Conservation (phyloP, 2,888 invertebrate genomes). For the Pyrochroa serraticornis region DNA sequence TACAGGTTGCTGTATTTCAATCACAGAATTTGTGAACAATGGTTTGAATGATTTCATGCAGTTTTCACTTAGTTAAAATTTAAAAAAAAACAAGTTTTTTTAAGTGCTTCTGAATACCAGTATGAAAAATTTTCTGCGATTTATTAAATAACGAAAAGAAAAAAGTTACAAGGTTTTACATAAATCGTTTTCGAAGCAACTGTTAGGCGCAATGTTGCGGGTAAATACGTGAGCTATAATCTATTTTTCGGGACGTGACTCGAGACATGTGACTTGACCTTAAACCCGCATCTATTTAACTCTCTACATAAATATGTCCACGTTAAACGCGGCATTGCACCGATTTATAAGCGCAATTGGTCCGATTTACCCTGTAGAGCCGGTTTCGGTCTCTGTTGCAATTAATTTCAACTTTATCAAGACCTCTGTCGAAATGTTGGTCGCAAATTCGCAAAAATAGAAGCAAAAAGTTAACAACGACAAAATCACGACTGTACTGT, state of each 20-base stretch:
- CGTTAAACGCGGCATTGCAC: background rate
- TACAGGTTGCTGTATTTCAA: too few relatives aligned
- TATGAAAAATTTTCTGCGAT: too few relatives aligned
- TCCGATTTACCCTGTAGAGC: background rate
- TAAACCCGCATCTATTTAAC: background rate
- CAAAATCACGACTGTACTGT: too few relatives aligned
- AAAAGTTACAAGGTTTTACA: background rate
- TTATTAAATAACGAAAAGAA: background rate
- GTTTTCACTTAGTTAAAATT: too few relatives aligned
- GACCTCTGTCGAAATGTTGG: background rate
- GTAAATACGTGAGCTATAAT: slow-evolving; percentile 39
- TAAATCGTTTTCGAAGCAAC: background rate
- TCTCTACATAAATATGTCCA: background rate
- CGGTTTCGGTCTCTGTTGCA: background rate
- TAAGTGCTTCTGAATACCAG: too few relatives aligned
- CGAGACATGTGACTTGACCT: slow-evolving; percentile 34
- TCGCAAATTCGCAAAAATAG: too few relatives aligned
- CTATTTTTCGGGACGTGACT: slow-evolving; percentile 46
- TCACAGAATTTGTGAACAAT: too few relatives aligned
- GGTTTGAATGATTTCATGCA: too few relatives aligned
- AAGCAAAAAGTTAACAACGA: too few relatives aligned
- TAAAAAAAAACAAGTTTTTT: too few relatives aligned
- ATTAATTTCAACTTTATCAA: background rate
- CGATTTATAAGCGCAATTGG: background rate
- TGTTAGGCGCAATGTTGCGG: background rate